Evolutionary conservation across 2,888 invertebrate species (phyloP).

Genomic region (Ellobium chinense): DNA sequence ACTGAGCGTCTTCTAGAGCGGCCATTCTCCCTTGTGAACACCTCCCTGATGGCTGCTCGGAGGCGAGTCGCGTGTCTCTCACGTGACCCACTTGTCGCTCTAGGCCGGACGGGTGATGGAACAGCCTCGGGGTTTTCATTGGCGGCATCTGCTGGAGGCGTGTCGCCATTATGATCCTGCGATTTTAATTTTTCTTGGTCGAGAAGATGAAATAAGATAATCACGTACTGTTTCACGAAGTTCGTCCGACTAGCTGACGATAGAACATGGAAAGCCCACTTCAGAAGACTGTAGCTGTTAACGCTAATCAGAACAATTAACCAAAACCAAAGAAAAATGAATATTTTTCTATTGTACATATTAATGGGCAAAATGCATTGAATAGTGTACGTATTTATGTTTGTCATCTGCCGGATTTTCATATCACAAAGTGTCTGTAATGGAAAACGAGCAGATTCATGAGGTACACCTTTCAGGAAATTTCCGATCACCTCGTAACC

Average conservation of each 20-base stretch:
- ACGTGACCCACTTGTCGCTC: not conserved
- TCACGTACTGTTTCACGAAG: conserved; percentile 38
- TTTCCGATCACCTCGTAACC: conserved; percentile 50
- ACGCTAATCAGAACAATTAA: conserved; percentile 39
- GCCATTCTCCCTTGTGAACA: not conserved
- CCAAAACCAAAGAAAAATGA: conserved; percentile 61
- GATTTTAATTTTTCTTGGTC: not conserved
- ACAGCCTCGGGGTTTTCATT: not conserved
- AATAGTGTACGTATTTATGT: conserved; percentile 54
- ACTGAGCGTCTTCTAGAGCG: not conserved
- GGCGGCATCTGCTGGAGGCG: no score
- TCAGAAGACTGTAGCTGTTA: conserved; percentile 37
- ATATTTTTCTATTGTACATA: conserved; percentile 57
- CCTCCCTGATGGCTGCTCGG: not conserved
- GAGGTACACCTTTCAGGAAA: conserved; percentile 26
- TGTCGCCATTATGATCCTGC: not conserved
- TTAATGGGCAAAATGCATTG: conserved; percentile 60
- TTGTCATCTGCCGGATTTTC: conserved; percentile 55
- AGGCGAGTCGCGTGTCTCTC: not conserved
- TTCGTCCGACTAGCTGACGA: not conserved
- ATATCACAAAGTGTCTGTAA: conserved; percentile 60
- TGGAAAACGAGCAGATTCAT: conserved; percentile 55
- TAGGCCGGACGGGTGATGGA: not conserved
- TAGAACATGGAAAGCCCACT: conserved; percentile 29
- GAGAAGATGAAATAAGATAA: conserved; percentile 18